phyloP scores from a whole-genome alignment of 2,797 vertebrate genomes.

The Scolopax rusticola region DNA sequence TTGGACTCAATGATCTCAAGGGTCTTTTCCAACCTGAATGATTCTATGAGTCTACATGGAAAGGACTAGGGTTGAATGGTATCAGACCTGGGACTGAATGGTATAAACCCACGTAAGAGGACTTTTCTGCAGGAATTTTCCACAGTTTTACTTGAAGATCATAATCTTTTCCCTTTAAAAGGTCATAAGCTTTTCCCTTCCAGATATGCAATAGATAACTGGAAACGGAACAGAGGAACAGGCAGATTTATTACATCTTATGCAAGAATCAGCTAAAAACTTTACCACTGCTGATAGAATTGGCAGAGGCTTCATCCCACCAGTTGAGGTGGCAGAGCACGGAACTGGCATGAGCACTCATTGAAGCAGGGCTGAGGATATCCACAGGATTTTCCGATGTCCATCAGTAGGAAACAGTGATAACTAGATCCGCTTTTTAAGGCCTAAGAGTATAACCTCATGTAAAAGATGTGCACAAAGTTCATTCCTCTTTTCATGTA shows the following conservation, averaged over 20 bases:
- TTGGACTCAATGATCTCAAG: no score
- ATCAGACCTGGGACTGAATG: background rate
- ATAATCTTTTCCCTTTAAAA: background rate
- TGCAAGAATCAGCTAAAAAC: background rate
- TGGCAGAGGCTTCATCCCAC: background rate
- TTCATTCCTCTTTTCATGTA: background rate
- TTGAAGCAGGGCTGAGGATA: background rate
- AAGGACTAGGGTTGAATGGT: background rate
- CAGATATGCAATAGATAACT: background rate
- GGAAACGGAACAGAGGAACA: background rate
- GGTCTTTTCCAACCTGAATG: no score
- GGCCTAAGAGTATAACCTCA: background rate
- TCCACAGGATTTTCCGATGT: background rate
- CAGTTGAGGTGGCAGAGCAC: background rate
- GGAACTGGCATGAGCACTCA: background rate
- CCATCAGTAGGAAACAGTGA: background rate
- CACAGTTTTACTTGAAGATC: background rate
- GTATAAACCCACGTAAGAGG: background rate
- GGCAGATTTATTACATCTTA: background rate
- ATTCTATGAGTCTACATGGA: background rate
- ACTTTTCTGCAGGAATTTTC: background rate
- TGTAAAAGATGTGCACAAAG: background rate
- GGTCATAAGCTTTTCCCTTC: background rate
- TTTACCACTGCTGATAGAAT: background rate
- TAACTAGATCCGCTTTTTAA: background rate